Conservation (phyloP, 2,888 invertebrate genomes). For the Drosophila emarginata region DNA sequence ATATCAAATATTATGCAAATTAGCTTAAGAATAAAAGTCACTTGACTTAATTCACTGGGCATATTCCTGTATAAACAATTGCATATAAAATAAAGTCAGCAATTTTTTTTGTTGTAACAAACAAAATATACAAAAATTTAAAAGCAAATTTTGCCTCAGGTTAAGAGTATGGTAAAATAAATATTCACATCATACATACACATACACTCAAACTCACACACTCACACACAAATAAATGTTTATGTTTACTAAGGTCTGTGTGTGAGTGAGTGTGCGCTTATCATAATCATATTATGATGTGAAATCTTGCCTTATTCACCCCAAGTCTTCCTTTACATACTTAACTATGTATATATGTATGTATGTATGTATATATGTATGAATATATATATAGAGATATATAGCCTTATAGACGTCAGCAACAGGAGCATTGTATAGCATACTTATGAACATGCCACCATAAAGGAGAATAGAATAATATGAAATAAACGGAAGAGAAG, state of each 20-base stretch:
- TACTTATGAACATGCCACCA: conserved; percentile 59
- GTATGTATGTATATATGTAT: conserved; percentile 15
- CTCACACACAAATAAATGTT: not conserved
- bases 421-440: conserved; percentile 47
- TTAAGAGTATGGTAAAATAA: conserved; percentile 15
- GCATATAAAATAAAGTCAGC: no score
- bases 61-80: no score
- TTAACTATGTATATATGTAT: not conserved
- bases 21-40: no score
- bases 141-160: conserved; percentile 36
- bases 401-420: conserved; percentile 11
- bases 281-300: conserved; percentile 6
- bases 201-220: not conserved
- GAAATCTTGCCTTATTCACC: not conserved
- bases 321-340: not conserved
- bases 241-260: conserved; percentile 5
- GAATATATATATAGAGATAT: conserved; percentile 10
- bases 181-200: not conserved
- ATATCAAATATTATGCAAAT: no score
- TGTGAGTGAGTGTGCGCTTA: conserved; percentile 22
- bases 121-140: conserved; percentile 31
- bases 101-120: not conserved
- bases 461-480: conserved; percentile 17
- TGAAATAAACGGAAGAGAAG: conserved; percentile 3
- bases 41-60: no score